phyloP scores from a whole-genome alignment of 1,140 invertebrate species.

The Oryctes rhinoceros region DNA sequence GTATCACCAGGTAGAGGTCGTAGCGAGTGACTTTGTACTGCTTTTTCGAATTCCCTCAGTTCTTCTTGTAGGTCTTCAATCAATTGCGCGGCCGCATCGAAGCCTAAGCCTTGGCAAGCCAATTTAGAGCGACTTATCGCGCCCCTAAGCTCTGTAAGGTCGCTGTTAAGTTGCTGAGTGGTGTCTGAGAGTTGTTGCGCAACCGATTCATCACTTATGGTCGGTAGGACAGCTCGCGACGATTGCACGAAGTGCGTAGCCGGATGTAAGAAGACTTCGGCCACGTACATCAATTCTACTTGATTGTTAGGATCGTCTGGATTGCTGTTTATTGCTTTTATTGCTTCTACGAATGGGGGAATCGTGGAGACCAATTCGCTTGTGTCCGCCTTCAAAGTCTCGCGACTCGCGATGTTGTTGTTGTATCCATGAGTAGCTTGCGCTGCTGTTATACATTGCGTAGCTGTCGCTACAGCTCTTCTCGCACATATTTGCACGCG shows the following conservation, averaged over 20 bases:
- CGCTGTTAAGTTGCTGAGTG: conserved; percentile 78
- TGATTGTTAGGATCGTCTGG: conserved; percentile 80
- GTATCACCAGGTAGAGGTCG: conserved; percentile 88
- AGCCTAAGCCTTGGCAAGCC: conserved; percentile 86
- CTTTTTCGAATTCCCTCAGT: conserved; percentile 80
- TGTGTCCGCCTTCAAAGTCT: conserved; percentile 81
- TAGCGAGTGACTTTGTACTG: conserved; percentile 75
- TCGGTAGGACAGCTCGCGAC: conserved; percentile 84
- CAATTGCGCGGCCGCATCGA: conserved; percentile 84
- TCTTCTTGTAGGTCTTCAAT: conserved; percentile 84
- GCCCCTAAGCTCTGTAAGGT: conserved; percentile 78
- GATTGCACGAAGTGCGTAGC: conserved; percentile 71
- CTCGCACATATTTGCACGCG: conserved; percentile 74
- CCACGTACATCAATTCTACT: conserved; percentile 84
- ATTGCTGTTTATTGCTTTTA: conserved; percentile 76
- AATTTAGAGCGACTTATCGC: conserved; percentile 85
- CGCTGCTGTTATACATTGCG: conserved; percentile 87
- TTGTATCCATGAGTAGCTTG: conserved; percentile 76
- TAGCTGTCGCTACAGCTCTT: conserved; percentile 87
- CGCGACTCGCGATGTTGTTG: conserved; percentile 70
- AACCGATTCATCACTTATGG: conserved; percentile 78
- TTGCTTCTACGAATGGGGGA: conserved; percentile 81
- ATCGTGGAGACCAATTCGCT: conserved; percentile 80
- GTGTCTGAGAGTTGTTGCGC: conserved; percentile 69
- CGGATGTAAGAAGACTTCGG: conserved; percentile 83